Evolutionary conservation across 2,888 invertebrate species (phyloP).

Genomic region (Torymus aiolomorphi): DNA sequence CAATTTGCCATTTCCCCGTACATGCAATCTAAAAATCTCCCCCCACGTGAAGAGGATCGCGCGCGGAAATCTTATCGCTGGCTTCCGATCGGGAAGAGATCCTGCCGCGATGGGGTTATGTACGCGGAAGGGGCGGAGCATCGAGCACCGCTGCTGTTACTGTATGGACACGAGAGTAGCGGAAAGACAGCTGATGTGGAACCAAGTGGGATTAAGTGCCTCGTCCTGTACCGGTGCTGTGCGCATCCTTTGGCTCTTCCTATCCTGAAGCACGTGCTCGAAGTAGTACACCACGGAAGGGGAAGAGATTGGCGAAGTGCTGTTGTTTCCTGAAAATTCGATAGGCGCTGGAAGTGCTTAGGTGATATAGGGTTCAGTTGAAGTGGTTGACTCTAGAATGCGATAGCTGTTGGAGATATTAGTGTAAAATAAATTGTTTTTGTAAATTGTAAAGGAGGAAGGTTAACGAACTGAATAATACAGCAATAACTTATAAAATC

Average conservation of each 20-base stretch:
- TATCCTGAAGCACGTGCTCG: constrained; percentile 53
- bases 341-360: too few relatives aligned
- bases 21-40: too few relatives aligned
- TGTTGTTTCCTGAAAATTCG: too few relatives aligned
- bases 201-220: constrained; percentile 57
- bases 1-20: not conserved
- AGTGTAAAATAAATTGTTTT: too few relatives aligned
- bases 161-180: constrained; percentile 22
- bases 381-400: too few relatives aligned
- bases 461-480: too few relatives aligned
- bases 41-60: not conserved
- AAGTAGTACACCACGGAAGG: not conserved
- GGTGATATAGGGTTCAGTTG: too few relatives aligned
- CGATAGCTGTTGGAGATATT: too few relatives aligned
- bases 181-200: constrained; percentile 57
- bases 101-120: constrained; percentile 12
- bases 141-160: not conserved
- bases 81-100: constrained; percentile 53
- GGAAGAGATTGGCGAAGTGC: too few relatives aligned
- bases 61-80: constrained; percentile 66
- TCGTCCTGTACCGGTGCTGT: constrained; percentile 48
- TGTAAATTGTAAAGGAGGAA: too few relatives aligned
- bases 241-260: constrained; percentile 56
- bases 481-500: too few relatives aligned
- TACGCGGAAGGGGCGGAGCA: constrained; percentile 41